phyloP scores from a whole-genome alignment of 2,888 invertebrate species.

The Cryptocephalus moraei region DNA sequence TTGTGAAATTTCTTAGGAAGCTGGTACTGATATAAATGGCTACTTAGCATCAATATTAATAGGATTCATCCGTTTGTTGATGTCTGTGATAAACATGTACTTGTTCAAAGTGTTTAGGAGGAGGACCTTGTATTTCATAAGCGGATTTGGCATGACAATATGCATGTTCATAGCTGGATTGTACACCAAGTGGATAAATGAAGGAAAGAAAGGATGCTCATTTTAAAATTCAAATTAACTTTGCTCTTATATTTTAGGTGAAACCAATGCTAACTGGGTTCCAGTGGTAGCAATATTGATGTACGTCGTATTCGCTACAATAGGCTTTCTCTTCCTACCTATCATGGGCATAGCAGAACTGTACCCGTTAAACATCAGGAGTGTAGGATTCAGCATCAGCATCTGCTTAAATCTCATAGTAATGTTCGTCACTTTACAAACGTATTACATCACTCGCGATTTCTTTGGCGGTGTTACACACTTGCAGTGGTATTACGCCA shows the following conservation, averaged over 20 bases:
- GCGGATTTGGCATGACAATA: conserved; percentile 43
- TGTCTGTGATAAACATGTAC: conserved; percentile 47
- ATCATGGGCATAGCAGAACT: conserved; percentile 54
- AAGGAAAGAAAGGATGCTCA: conserved; percentile 25
- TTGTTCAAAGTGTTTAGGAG: conserved; percentile 42
- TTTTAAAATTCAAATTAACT: background rate
- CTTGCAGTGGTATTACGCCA: conserved; percentile 46
- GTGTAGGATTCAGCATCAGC: conserved; percentile 39
- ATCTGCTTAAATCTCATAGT: conserved; percentile 46
- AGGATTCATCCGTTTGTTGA: conserved; percentile 44
- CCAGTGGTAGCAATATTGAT: conserved; percentile 45
- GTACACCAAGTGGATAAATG: conserved; percentile 40
- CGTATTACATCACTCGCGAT: conserved; percentile 34
- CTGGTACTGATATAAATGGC: conserved; percentile 41
- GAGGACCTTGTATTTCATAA: conserved; percentile 42
- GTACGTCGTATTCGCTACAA: conserved; percentile 48
- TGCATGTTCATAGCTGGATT: conserved; percentile 47
- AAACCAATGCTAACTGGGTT: conserved; percentile 33
- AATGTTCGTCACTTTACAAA: conserved; percentile 48
- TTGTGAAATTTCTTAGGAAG: conserved; percentile 32
- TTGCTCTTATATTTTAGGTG: conserved; percentile 17
- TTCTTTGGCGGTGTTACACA: conserved; percentile 39
- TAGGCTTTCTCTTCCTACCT: conserved; percentile 48
- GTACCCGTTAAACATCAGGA: conserved; percentile 49
- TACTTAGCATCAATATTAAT: conserved; percentile 47